These are phyloP conservation scores for Blennius ocellaris DNA, from an alignment of 2,113 vertebrate genomes.

Conservation along the genomic window DNA sequence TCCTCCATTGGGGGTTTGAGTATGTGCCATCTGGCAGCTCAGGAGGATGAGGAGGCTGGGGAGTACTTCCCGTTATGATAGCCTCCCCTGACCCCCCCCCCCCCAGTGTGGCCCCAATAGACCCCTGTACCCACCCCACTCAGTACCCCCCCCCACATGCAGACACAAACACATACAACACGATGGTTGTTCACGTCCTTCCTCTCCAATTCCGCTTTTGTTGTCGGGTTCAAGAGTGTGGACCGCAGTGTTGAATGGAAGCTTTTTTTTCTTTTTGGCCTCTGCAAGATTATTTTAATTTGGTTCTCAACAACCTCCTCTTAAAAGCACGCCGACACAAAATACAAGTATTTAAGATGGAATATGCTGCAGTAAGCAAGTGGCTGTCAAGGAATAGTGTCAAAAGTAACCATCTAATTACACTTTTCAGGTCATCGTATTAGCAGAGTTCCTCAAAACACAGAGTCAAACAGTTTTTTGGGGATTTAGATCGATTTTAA, in stretches of 20 bases:
- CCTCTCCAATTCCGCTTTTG: conserved; percentile 11
- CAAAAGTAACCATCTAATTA: too few species aligned
- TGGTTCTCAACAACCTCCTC: background rate
- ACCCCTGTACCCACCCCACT: conserved; percentile 38
- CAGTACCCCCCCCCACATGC: background rate
- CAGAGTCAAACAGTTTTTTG: too few species aligned
- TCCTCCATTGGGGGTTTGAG: conserved; percentile 75
- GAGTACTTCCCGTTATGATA: conserved; percentile 72
- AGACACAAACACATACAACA: conserved; percentile 14
- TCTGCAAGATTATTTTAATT: background rate
- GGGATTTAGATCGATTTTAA: too few species aligned
- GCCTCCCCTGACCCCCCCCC: conserved; percentile 66
- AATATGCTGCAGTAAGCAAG: background rate
- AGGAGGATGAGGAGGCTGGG: conserved; percentile 67
- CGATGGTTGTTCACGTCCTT: conserved; percentile 20
- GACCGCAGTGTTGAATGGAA: conserved; percentile 5
- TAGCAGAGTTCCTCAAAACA: too few species aligned
- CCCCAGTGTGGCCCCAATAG: conserved; percentile 60
- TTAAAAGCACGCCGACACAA: background rate
- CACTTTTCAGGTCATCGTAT: too few species aligned
- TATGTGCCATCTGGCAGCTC: conserved; percentile 80
- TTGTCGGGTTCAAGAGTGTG: conserved; percentile 6
- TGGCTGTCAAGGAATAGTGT: too few species aligned
- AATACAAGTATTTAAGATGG: background rate
- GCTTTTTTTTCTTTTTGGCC: background rate